Conservation (phyloP, 1,140 invertebrate species). For the Brachionus paranguensis region DNA sequence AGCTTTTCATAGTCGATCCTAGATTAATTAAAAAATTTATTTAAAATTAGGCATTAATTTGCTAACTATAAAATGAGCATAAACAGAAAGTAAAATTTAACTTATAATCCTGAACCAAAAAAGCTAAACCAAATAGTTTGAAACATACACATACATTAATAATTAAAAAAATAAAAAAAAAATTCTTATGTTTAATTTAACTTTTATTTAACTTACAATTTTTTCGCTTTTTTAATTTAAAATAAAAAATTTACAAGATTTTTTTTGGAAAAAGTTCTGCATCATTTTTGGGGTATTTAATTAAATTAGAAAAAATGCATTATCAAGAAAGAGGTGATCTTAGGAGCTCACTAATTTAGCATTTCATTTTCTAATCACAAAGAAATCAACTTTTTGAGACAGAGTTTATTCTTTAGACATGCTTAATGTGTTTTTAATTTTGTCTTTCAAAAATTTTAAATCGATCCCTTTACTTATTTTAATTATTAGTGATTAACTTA, state of each 20-base stretch:
- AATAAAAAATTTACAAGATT: not conserved
- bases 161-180: not conserved
- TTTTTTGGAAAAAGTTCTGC: not conserved
- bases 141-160: not conserved
- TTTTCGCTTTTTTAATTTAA: not conserved
- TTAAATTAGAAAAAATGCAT: too few relatives aligned
- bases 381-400: too few relatives aligned
- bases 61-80: not conserved
- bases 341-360: too few relatives aligned
- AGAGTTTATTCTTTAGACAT: too few relatives aligned
- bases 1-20: not conserved
- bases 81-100: not conserved
- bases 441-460: too few relatives aligned
- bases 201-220: constrained; percentile 9
- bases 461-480: too few relatives aligned
- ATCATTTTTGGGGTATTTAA: not conserved
- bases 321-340: too few relatives aligned
- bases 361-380: too few relatives aligned
- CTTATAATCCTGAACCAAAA: not conserved
- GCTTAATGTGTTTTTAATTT: too few relatives aligned
- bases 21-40: not conserved
- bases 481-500: too few relatives aligned
- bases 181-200: not conserved
- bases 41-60: not conserved
- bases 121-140: not conserved